phyloP scores from a whole-genome alignment of 2,113 vertebrate species.

The Acrocephalus kingi region DNA sequence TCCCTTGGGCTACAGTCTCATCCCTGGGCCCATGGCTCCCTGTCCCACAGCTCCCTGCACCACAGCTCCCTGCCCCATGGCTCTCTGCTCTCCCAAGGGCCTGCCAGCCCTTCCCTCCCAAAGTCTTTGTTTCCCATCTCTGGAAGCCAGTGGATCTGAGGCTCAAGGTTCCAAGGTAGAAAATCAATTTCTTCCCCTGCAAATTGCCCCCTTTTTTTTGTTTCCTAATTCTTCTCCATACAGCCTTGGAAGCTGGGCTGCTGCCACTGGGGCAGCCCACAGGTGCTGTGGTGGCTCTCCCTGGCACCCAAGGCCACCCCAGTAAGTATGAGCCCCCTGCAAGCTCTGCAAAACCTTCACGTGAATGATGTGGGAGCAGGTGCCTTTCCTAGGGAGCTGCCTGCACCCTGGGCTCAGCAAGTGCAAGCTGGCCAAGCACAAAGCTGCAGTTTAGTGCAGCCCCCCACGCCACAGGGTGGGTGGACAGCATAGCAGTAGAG shows the following conservation, averaged over 20 bases:
- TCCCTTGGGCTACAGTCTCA: rapidly evolving
- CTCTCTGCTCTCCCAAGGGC: neutral
- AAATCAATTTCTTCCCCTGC: neutral
- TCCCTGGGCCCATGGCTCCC: neutral
- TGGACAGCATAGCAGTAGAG: neutral
- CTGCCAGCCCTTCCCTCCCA: neutral
- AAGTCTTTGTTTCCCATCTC: neutral
- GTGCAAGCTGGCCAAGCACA: neutral
- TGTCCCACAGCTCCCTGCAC: neutral
- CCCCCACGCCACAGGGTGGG: rapidly evolving
- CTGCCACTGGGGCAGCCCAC: neutral
- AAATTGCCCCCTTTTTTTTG: neutral
- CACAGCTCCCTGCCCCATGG: neutral
- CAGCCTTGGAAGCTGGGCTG: neutral
- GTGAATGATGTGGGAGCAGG: rapidly evolving
- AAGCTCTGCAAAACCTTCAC: neutral
- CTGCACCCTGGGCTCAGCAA: neutral
- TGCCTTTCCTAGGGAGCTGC: neutral
- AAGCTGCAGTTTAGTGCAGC: neutral
- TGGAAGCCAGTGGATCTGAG: neutral
- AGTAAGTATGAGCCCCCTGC: rapidly evolving
- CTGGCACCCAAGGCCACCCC: neutral
- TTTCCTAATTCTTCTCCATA: neutral
- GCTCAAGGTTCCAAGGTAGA: neutral
- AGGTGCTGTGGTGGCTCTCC: rapidly evolving